Conservation (phyloP, 2,113 vertebrate species). For the Oreotrochilus melanogaster region DNA sequence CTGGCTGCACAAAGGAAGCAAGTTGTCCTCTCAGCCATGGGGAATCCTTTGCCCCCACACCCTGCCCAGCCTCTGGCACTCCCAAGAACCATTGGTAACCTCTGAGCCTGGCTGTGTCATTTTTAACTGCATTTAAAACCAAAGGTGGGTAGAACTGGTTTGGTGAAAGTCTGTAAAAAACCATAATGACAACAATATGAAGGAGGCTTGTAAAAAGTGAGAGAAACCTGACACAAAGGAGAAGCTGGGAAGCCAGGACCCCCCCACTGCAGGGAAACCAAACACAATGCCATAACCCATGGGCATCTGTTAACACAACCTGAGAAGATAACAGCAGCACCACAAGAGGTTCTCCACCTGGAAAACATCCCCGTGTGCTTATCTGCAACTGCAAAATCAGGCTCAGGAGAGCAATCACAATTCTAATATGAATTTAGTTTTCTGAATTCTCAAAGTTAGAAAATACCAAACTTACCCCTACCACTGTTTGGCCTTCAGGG, state of each 20-base stretch:
- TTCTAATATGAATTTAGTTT: background rate
- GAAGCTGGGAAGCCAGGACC: background rate
- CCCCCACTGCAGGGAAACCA: background rate
- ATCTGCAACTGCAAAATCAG: background rate
- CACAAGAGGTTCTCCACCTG: background rate
- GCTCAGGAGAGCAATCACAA: background rate
- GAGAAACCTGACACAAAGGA: background rate
- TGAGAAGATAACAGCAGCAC: background rate
- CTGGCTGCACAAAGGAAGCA: background rate
- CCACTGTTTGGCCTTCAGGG: background rate
- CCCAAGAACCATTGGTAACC: background rate
- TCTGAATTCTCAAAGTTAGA: background rate
- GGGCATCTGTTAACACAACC: background rate
- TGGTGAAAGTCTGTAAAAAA: background rate
- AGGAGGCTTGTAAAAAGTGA: background rate
- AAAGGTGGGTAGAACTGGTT: constrained; percentile 2
- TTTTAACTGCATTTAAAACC: background rate
- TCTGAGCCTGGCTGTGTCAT: background rate
- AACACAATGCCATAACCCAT: background rate
- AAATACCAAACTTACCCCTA: rapidly evolving
- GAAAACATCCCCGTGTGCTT: background rate
- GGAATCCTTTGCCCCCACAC: background rate
- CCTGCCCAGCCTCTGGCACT: background rate
- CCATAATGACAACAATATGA: background rate
- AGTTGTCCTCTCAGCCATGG: background rate